Percentiles rank a stretch among this genome's conserved stretches.
Evolutionary conservation across 2,113 vertebrate genomes (phyloP).

Genomic region (Dolichallabes microphthalmus): DNA sequence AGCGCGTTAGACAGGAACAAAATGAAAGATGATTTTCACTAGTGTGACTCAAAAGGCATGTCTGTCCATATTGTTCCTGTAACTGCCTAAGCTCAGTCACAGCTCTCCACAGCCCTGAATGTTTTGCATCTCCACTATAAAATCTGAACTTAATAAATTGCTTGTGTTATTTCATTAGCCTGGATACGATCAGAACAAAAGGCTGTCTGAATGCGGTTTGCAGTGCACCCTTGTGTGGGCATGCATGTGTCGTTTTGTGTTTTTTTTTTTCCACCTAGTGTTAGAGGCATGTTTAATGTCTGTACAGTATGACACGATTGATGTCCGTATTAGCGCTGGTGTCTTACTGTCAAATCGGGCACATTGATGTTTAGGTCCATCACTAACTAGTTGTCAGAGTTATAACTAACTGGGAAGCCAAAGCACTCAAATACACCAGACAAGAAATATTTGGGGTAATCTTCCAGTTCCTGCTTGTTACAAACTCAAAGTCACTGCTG

Average conservation of each 20-base stretch:
- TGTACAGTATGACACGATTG: neutral
- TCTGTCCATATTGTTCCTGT: neutral
- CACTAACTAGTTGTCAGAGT: neutral
- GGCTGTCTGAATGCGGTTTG: neutral
- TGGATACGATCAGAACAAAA: neutral
- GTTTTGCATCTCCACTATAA: neutral
- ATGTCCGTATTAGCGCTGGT: neutral
- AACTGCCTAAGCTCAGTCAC: neutral
- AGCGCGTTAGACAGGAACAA: neutral
- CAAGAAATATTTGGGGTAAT: neutral
- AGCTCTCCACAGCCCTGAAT: neutral
- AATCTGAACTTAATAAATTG: neutral
- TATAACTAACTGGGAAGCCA: neutral
- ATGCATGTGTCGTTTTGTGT: neutral
- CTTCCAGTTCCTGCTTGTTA: neutral
- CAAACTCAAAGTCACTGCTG: neutral
- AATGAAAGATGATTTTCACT: neutral
- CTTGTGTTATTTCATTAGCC: neutral
- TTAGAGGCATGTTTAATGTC: neutral
- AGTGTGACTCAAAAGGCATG: neutral
- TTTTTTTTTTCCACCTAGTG: neutral
- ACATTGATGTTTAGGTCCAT: no score
- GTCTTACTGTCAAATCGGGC: neutral
- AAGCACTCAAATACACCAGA: neutral
- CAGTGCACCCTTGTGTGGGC: neutral